Conservation (phyloP, 1,140 invertebrate genomes). For the Pentalonia nigronervosa region DNA sequence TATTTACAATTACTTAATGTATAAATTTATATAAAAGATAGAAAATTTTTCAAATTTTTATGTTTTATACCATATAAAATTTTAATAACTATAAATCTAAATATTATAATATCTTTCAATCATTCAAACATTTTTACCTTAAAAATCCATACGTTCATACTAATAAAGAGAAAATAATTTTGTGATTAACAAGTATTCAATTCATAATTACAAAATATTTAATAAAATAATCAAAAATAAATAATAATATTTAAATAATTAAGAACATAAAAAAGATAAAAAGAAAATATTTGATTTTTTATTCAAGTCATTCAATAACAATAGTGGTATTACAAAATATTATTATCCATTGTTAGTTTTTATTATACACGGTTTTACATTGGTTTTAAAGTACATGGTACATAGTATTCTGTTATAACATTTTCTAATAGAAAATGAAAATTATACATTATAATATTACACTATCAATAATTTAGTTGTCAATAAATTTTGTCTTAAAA, state of each 20-base stretch:
- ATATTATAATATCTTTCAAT: background rate
- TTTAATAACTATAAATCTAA: background rate
- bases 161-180: background rate
- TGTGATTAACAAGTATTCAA: background rate
- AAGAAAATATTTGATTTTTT: background rate
- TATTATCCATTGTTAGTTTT: background rate
- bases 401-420: background rate
- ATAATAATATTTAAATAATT: background rate
- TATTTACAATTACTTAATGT: background rate
- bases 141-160: background rate
- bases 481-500: constrained; percentile 14
- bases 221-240: too few relatives aligned
- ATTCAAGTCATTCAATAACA: background rate
- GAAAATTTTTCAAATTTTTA: background rate
- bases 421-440: background rate
- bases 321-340: background rate
- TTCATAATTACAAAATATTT: background rate
- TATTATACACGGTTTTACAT: background rate
- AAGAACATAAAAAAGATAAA: background rate
- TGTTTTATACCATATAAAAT: background rate
- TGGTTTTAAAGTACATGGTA: background rate
- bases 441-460: background rate
- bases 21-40: background rate
- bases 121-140: background rate
- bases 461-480: constrained; percentile 19